These are phyloP conservation scores for Calliphora vicina DNA, from an alignment of 1,140 invertebrate species.

Conservation along the genomic window DNA sequence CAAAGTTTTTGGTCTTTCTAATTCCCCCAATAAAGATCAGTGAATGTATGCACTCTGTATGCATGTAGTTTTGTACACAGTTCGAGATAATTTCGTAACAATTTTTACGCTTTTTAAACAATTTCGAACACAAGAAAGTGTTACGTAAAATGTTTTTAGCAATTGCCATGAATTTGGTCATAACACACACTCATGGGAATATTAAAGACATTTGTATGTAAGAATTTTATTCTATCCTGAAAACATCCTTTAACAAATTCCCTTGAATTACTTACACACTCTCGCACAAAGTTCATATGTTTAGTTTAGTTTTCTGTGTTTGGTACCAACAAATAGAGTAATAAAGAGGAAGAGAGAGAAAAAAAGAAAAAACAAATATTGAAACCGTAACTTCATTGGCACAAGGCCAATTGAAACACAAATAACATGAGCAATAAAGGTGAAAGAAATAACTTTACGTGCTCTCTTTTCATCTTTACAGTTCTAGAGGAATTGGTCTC, in stretches of 20 bases:
- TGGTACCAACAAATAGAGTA: neutral
- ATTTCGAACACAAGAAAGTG: neutral
- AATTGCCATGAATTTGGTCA: neutral
- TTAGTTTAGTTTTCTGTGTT: neutral
- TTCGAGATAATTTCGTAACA: neutral
- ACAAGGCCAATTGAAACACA: slow-evolving; percentile 11
- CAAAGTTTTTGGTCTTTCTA: no score
- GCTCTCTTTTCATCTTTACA: neutral
- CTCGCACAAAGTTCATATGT: neutral
- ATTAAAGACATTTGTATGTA: no score
- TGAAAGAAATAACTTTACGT: slow-evolving; percentile 13
- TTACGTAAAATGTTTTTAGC: neutral
- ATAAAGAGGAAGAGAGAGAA: neutral
- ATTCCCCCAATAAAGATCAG: no score
- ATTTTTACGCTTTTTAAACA: slow-evolving; percentile 6
- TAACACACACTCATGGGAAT: neutral
- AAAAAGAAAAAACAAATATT: neutral
- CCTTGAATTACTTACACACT: neutral
- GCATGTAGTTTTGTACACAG: no score
- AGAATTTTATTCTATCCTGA: neutral
- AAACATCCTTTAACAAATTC: neutral
- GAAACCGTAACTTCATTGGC: slow-evolving; percentile 26
- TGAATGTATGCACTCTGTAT: no score
- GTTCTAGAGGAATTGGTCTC: neutral
- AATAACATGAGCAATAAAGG: neutral